Evolutionary conservation across 2,113 vertebrate genomes (phyloP).

Genomic region (Rissa tridactyla): DNA sequence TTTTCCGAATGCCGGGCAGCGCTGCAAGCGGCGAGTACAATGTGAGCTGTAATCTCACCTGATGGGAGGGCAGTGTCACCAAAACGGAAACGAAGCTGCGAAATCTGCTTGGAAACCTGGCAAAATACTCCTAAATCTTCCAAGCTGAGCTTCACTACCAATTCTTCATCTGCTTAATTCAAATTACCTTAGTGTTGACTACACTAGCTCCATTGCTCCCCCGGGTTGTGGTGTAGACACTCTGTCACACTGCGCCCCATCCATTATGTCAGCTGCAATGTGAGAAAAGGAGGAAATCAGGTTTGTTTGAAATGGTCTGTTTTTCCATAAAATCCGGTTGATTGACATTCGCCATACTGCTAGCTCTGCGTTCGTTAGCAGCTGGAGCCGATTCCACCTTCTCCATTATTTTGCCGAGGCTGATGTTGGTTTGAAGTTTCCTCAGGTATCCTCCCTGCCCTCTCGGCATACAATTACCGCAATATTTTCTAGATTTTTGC

Average conservation of each 20-base stretch:
- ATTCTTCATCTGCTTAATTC: not conserved
- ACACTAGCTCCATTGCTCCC: not conserved
- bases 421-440: not conserved
- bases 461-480: not conserved
- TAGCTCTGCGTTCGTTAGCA: not conserved
- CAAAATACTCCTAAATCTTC: not conserved
- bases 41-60: not conserved
- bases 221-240: not conserved
- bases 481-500: not conserved
- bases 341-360: not conserved
- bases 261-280: not conserved
- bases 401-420: not conserved
- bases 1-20: too few species aligned
- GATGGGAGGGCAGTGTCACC: not conserved
- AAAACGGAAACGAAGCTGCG: not conserved
- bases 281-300: not conserved
- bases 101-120: not conserved
- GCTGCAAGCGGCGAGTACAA: not conserved
- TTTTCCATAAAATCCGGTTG: not conserved
- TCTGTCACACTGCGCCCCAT: not conserved
- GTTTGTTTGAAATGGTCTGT: not conserved
- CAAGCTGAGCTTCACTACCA: not conserved
- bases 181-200: not conserved
- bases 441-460: not conserved
- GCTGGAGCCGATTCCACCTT: not conserved